These are phyloP conservation scores for Gonatopus flavifemur DNA, from an alignment of 1,140 invertebrate species.

Conservation along the genomic window DNA sequence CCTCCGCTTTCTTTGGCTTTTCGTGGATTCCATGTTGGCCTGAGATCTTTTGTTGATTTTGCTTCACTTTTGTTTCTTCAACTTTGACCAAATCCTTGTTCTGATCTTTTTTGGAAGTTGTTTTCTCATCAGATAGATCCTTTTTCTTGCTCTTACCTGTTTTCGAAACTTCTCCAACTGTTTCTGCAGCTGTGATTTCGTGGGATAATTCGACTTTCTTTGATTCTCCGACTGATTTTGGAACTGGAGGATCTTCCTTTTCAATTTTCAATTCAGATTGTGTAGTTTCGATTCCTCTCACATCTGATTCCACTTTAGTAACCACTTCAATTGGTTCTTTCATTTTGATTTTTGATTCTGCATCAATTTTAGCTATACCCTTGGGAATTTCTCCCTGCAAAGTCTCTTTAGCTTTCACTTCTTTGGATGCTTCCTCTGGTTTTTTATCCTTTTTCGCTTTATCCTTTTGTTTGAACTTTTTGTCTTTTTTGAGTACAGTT, in stretches of 20 bases:
- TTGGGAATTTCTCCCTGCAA: not conserved
- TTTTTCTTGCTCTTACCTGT: not conserved
- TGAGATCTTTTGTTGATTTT: not conserved
- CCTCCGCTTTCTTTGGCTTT: constrained; percentile 9
- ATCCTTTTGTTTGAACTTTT: no score
- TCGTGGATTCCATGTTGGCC: no score
- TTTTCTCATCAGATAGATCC: constrained; percentile 5
- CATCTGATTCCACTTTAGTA: no score
- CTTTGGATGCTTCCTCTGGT: not conserved
- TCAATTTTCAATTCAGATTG: no score
- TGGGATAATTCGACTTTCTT: no score
- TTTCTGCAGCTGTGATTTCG: no score
- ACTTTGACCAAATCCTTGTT: constrained; percentile 2
- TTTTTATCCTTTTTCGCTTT: no score
- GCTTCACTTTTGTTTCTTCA: not conserved
- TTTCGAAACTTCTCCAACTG: not conserved
- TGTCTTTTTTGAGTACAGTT: not conserved
- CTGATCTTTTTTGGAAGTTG: constrained; percentile 1
- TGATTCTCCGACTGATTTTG: no score
- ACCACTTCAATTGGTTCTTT: constrained; percentile 5
- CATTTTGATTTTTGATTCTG: constrained; percentile 14
- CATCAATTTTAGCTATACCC: not conserved
- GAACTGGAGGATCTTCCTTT: no score
- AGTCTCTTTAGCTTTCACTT: not conserved
- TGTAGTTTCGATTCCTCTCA: no score